phyloP scores from a whole-genome alignment of 2,113 vertebrate species.

The Microtus pennsylvanicus region DNA sequence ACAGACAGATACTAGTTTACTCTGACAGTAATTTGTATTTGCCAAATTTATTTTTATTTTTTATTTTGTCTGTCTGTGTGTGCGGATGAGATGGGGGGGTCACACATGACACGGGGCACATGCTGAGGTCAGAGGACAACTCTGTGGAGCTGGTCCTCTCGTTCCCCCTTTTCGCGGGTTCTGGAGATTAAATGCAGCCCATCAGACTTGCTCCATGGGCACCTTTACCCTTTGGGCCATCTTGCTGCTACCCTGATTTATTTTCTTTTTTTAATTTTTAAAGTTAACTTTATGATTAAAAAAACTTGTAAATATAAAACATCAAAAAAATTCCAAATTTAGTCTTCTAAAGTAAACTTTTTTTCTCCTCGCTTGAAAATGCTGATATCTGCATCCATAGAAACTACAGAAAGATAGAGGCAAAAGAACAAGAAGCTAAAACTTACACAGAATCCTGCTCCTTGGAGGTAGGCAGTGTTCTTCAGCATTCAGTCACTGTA shows the following conservation, averaged over 20 bases:
- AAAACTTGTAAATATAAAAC: neutral
- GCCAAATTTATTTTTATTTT: neutral
- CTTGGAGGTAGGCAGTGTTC: neutral
- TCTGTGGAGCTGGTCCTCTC: neutral
- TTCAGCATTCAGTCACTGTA: neutral
- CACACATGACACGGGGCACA: neutral
- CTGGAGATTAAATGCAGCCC: neutral
- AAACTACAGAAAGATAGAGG: neutral
- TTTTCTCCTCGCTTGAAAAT: neutral
- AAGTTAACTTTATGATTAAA: neutral
- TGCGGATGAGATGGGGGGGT: neutral
- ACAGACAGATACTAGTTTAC: neutral
- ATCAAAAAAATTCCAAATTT: neutral
- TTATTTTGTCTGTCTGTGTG: neutral
- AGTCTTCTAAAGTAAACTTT: slow-evolving; percentile 47
- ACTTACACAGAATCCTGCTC: slow-evolving; percentile 7
- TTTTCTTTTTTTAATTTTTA: neutral
- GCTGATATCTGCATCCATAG: neutral
- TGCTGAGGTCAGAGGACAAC: neutral
- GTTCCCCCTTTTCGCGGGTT: neutral
- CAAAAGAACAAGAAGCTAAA: slow-evolving; percentile 50
- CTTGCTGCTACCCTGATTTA: too few relatives aligned
- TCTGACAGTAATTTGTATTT: neutral
- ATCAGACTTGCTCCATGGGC: neutral
- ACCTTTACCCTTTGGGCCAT: neutral